Base-by-base conservation (phyloP, 2,888 invertebrate species). In the Tyria jacobaeae region DNA sequence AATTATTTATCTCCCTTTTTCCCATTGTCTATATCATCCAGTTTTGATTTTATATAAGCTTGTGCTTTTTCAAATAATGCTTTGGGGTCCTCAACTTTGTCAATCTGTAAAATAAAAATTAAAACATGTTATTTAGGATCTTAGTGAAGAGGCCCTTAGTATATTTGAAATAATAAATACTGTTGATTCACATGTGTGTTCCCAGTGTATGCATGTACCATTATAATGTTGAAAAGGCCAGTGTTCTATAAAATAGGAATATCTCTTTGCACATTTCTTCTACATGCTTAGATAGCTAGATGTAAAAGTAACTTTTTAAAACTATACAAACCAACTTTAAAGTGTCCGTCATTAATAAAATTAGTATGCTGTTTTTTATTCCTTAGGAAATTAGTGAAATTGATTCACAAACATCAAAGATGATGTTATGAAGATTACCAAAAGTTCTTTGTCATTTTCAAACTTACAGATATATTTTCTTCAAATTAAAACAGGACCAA, bases 61-160 rank as follows among this genome's bases (percentile, higher is more conserved):
- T 96, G 96, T 49, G 97, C 86, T 87, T 96, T 96, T 69, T 96
- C 95, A 80, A 96, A 90, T 76, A 98, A 83, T 75, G 95, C 96
- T 65, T 93, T 89, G 4, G 98, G 98, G 75, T 98, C 97, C 89
- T 98, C 98, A 6, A 98, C 97, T 85, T 96, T 95, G 9, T 98
- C 97, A 70, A 98, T 95, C 97, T 98, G 89, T 61, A 94, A 91
- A 70, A 70, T 73, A 78, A 71, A 76, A 60, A 68, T 35, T 50
- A 55, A 50, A 60, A 53, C 54, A 21, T 41, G 41, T 44, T 44
- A 44, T 12, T n/a, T 21, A 44, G 21, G n/a, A 41, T 17, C 10
- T 41, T 10, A 41, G 41, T 17, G n/a, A n/a, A 2, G 6, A 35
- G 7, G 3, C 17, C 9, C 7, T 17, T 41, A 1, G n/a, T 7